Base-by-base conservation (phyloP, 2,888 invertebrate genomes). In the Drosophila acutilabella region DNA sequence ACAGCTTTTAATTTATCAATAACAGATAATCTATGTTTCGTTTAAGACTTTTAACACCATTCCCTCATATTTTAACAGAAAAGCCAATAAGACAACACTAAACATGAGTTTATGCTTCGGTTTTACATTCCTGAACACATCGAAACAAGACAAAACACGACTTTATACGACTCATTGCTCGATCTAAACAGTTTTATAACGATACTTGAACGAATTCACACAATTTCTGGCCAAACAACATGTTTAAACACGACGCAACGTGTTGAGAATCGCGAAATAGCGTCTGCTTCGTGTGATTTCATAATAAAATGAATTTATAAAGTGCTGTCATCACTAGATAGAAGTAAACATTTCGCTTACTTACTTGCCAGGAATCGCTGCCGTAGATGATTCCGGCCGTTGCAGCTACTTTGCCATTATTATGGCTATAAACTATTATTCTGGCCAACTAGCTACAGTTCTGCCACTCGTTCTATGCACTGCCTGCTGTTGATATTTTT, bases 351-450 rank as follows among this genome's bases (percentile, higher is more conserved):
- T 33, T 47, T 56, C 45, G 45, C 56, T 45, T 57, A 57, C 45
- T n/a, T n/a, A 45, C 33, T 57, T 56, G 52, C 11, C 68, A 41
- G 16, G 20, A 56, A 42, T 41, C 23, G 36, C 26, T 50, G 50
- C n/a, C 44, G 50, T 20, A 47, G 40, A 53, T 13, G n/a, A 71
- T 54, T 60, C 52, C 62, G 72, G 36, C 51, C 62, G 57, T 62
- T 73, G 73, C 68, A 73, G 76, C 86, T 71, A 80, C 69, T 80
- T 72, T 70, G 69, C 67, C 66, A 76, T 76, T 80, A 76, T 78
- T 76, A 70, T 76, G 73, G 69, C 88, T 87, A 80, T 81, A 81
- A 87, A 85, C 84, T 88, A 81, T 85, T 85, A 81, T 87, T 81
- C 73, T 71, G 69, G 70, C 78, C 78, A 76, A 57, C 45, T 57